Percentiles rank a stretch among this genome's conserved stretches.
These are phyloP conservation scores for Paraplagusia blochii DNA, from an alignment of 2,113 vertebrate species.

Conservation along the genomic window DNA sequence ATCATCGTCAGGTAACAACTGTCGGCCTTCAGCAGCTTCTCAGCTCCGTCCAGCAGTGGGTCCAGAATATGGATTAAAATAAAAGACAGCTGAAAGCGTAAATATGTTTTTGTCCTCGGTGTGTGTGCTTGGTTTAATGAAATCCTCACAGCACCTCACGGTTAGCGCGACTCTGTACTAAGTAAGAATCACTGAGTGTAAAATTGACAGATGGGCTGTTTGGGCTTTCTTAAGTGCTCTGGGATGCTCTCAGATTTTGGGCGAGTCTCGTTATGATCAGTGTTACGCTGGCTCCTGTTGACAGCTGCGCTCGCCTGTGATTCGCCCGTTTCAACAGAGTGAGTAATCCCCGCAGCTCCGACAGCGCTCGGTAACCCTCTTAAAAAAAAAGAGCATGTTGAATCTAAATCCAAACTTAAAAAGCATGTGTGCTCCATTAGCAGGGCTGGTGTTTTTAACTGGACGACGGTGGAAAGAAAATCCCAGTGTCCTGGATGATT, in stretches of 20 bases:
- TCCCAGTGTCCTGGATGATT: no score
- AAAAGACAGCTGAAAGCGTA: conserved; percentile 48
- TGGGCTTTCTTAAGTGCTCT: conserved; percentile 61
- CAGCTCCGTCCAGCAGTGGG: conserved; percentile 19
- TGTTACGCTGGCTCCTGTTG: conserved; percentile 50
- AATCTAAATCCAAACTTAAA: conserved; percentile 55
- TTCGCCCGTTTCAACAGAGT: conserved; percentile 56
- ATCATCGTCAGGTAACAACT: no score
- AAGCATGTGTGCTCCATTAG: conserved; percentile 65
- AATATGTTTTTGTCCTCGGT: conserved; percentile 56
- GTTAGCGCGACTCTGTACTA: conserved; percentile 47
- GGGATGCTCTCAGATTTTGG: conserved; percentile 52
- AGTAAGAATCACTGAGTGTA: conserved; percentile 61
- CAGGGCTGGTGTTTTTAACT: conserved; percentile 7
- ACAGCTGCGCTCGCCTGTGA: conserved; percentile 51
- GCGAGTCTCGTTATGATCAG: conserved; percentile 47
- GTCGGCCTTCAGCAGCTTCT: conserved; percentile 17
- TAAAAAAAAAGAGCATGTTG: conserved; percentile 58
- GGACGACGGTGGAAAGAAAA: no score
- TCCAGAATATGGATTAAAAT: conserved; percentile 51
- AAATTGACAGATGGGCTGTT: conserved; percentile 69
- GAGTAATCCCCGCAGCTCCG: conserved; percentile 23
- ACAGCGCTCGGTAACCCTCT: background rate
- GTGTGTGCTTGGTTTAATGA: conserved; percentile 54
- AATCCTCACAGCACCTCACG: conserved; percentile 62